Conservation (phyloP, 2,888 invertebrate species). For the Andrena minutula region DNA sequence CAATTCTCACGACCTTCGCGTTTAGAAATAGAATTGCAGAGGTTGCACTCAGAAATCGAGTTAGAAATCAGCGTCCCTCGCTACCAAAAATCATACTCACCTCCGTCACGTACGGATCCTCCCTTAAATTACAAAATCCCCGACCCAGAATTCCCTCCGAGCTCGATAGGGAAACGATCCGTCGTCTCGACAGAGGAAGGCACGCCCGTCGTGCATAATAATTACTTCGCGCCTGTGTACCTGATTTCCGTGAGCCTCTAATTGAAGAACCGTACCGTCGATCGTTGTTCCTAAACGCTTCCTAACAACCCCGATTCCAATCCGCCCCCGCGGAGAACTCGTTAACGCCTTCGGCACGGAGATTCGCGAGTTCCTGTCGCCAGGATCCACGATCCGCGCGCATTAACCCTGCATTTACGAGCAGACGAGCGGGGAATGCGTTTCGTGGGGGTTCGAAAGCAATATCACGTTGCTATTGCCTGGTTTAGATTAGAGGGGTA, state of each 20-base stretch:
- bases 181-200: slow-evolving; percentile 11
- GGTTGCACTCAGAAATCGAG: too few relatives aligned
- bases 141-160: not conserved
- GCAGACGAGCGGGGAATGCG: slow-evolving; percentile 21
- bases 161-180: not conserved
- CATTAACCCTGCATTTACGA: slow-evolving; percentile 34
- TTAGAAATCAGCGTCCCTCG: too few relatives aligned
- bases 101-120: not conserved
- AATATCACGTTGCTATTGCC: slow-evolving; percentile 26
- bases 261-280: slow-evolving; percentile 34
- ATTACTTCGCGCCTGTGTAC: slow-evolving; percentile 15
- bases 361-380: slow-evolving; percentile 37
- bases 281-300: slow-evolving; percentile 27
- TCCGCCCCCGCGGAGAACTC: slow-evolving; percentile 42
- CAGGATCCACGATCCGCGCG: not conserved
- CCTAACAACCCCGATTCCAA: slow-evolving; percentile 54
- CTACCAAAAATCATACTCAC: too few relatives aligned
- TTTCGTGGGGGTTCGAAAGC: slow-evolving; percentile 18
- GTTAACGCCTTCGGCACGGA: slow-evolving; percentile 51
- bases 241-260: slow-evolving; percentile 30
- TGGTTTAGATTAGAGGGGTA: slow-evolving; percentile 5
- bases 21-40: too few relatives aligned
- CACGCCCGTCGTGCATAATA: slow-evolving; percentile 21
- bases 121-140: slow-evolving; percentile 10
- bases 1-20: not conserved